Base-by-base conservation (phyloP, 2,888 invertebrate genomes). In the Rotaria socialis region DNA sequence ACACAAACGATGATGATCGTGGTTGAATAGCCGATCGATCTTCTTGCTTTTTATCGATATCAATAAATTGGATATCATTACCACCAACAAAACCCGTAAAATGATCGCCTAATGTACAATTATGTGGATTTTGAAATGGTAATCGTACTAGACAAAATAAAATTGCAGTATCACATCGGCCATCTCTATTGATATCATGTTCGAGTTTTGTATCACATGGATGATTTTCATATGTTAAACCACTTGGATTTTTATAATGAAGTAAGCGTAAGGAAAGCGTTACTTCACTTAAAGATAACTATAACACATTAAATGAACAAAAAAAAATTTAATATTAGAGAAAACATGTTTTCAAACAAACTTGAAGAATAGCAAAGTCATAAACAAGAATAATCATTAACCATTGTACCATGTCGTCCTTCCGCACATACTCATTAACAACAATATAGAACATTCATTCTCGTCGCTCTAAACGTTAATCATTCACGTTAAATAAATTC, bases 41-140 rank as follows among this genome's bases (percentile, higher is more conserved):
- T 47, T 43, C 4, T 47, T 80, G 47, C 14, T 80, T 8, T 47
- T 80, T 24, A 47, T 80, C 24, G 14, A 80, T 47, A n/a, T 80
- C 19, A 47, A 80, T 47, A 80, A 80, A 80, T n/a, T 80, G 80
- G 2, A 87, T 85, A 41, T 87, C 47, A 67, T 87, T 80, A 2
- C 43, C 80, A 11, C 87, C 87, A 22, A 87, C 74, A 6, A 87
- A 41, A n/a, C 85, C 50, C 14, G 87, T 87, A 27, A 75, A 84
- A 58, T 85, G 84, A 67, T 87, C 87, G 24, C 87, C 87, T 27
- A 85, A 84, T 55, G 87, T 85, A 74, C 87, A 87, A 87, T 87
- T 87, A 50, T 87, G 87, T 22, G 85, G 85, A 85, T 85, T 85
- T 52, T 80, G 85, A n/a, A 87, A 87, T 0, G 87, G 87, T 16